Evolutionary conservation across 2,797 vertebrate species (phyloP), one percentile per base, ranked within the genome.

Genomic region (Tapera naevia): DNA sequence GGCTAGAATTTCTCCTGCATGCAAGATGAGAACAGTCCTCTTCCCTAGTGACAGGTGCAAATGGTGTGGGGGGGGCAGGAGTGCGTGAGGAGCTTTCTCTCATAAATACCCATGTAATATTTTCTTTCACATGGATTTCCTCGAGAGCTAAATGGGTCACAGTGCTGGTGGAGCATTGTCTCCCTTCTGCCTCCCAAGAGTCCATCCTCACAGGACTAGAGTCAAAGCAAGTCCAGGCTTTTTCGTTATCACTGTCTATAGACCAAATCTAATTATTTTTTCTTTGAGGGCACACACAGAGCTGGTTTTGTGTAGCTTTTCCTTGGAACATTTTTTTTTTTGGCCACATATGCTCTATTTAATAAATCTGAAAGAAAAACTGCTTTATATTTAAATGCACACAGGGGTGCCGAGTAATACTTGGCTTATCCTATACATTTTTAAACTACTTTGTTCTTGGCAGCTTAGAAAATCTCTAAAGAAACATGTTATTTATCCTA

Each of bases 61-160:
- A 0, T 65, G 43, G 43, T 39, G 33, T 39, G 33, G 35, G 2
- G 0, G 46, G 28, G 35, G 17, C 9, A 69, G 51, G 50, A 70
- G 35, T 2, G 1, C 24, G 30, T 30, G 39, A 85, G 53, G 56
- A 82, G 39, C 33, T 80, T 80, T 76, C 30, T 78, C 11, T 64
- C 35, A 85, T 48, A 74, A 87, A 82, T 87, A 28, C 25, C 28
- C 17, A 62, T 0, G 0, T 24, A 60, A 46, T 51, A 60, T 37
- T 81, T 86, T n/a, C 28, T 96, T 92, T 82, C 43, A 70, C 9
- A 58, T 67, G 19, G 27, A 80, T 91, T 89, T 93, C 25, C 53
- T 93, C 1, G 2, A 57, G 58, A 91, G 35, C n/a, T 82, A 51
- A 54, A 32, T 53, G 45, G 73, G 39, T 80, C 66, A 35, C 15